A percentile compares a stretch with the other conserved stretches of the same genome.
phyloP scores from a whole-genome alignment of 2,113 vertebrate species.

The Petromus typicus region DNA sequence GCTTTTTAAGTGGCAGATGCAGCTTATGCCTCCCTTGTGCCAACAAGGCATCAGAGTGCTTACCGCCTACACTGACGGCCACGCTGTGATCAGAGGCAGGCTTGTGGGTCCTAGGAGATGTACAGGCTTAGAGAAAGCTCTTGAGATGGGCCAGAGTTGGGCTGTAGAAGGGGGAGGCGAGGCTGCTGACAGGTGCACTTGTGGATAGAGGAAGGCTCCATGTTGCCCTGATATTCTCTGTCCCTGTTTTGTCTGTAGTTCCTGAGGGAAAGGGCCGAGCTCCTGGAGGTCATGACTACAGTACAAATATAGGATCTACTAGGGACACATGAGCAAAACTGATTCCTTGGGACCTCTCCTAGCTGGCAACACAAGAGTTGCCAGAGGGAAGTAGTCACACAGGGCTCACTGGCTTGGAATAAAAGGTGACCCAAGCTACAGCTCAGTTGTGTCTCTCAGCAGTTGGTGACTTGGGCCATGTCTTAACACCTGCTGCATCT shows the following conservation, averaged over 20 bases:
- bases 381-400: not conserved
- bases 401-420: not conserved
- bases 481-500: not conserved
- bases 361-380: not conserved
- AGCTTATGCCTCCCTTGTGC: not conserved
- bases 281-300: not conserved
- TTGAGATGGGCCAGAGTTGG: not conserved
- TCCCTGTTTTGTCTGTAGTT: not conserved
- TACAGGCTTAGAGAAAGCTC: not conserved
- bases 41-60: not conserved
- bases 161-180: not conserved
- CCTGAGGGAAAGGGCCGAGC: not conserved
- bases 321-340: not conserved
- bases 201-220: fast-evolving
- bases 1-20: not conserved
- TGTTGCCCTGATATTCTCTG: not conserved
- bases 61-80: fast-evolving
- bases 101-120: not conserved
- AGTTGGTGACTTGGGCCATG: not conserved
- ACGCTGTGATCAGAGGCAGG: not conserved
- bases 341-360: not conserved
- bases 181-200: not conserved
- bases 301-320: not conserved
- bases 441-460: not conserved
- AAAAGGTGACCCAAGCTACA: not conserved